These are phyloP conservation scores for Apis laboriosa DNA, from an alignment of 1,140 invertebrate species.

Conservation along the genomic window DNA sequence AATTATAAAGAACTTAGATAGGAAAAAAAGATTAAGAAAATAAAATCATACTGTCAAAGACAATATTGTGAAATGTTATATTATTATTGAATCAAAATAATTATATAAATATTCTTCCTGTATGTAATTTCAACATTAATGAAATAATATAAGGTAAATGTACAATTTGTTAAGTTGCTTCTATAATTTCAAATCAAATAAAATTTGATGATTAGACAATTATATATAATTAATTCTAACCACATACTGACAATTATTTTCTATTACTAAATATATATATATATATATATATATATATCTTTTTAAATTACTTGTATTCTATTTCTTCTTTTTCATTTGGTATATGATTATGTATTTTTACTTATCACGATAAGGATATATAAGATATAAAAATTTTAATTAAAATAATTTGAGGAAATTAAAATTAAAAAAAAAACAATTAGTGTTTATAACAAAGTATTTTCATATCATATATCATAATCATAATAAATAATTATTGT, in stretches of 20 bases:
- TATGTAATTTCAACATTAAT: not conserved
- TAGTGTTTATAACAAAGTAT: constrained; percentile 30
- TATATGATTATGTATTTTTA: not conserved
- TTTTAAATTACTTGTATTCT: too few relatives aligned
- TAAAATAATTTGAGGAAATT: not conserved
- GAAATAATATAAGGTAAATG: not conserved
- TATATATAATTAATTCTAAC: not conserved
- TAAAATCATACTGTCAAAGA: not conserved
- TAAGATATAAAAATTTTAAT: not conserved
- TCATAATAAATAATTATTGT: too few relatives aligned
- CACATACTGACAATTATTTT: not conserved
- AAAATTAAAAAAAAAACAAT: not conserved
- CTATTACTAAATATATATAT: not conserved
- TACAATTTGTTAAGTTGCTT: not conserved
- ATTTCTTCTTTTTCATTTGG: not conserved
- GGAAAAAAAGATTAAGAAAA: not conserved
- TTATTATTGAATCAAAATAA: not conserved
- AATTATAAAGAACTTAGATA: too few relatives aligned
- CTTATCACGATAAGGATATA: not conserved
- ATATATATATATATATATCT: not conserved
- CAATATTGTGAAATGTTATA: not conserved
- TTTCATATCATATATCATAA: constrained; percentile 15
- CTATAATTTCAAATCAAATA: not conserved
- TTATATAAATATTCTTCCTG: not conserved
- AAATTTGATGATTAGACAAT: not conserved